Conservation (phyloP, 2,797 vertebrate genomes). For the Echeneis naucrates region DNA sequence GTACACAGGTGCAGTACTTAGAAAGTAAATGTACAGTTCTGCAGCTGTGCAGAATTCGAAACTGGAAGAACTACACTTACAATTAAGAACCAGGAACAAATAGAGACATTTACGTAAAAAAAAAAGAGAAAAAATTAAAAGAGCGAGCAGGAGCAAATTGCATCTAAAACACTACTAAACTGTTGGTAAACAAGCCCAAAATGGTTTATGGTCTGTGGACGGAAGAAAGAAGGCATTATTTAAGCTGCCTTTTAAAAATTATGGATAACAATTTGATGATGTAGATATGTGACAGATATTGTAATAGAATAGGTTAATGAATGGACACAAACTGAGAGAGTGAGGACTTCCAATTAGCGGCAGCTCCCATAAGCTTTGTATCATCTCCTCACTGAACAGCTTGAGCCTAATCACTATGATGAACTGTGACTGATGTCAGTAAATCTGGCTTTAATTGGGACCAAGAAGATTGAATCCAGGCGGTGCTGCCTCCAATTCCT, state of each 20-base stretch:
- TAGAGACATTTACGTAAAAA: background rate
- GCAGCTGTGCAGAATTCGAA: slow-evolving; percentile 10
- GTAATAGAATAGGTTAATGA: slow-evolving; percentile 32
- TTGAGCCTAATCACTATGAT: slow-evolving; percentile 87
- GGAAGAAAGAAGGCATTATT: background rate
- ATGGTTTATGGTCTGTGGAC: background rate
- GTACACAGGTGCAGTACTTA: no score
- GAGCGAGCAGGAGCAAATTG: background rate
- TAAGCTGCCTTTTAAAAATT: background rate
- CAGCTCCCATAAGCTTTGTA: slow-evolving; percentile 84
- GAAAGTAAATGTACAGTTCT: background rate
- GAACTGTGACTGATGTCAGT: slow-evolving; percentile 88
- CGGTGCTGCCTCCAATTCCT: slow-evolving; percentile 57
- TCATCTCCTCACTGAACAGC: slow-evolving; percentile 87
- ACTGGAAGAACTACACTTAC: background rate
- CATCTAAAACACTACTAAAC: background rate
- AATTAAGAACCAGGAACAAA: slow-evolving; percentile 6
- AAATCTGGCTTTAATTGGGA: slow-evolving; percentile 90
- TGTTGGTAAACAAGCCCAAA: background rate
- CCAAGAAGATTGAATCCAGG: slow-evolving; percentile 85
- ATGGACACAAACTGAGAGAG: slow-evolving; percentile 47
- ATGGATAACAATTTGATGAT: background rate
- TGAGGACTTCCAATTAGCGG: slow-evolving; percentile 71
- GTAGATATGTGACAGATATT: slow-evolving; percentile 15
- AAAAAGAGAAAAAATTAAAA: no score